Evolutionary conservation across 2,888 invertebrate species (phyloP).

Genomic region (Gibbula magus): DNA sequence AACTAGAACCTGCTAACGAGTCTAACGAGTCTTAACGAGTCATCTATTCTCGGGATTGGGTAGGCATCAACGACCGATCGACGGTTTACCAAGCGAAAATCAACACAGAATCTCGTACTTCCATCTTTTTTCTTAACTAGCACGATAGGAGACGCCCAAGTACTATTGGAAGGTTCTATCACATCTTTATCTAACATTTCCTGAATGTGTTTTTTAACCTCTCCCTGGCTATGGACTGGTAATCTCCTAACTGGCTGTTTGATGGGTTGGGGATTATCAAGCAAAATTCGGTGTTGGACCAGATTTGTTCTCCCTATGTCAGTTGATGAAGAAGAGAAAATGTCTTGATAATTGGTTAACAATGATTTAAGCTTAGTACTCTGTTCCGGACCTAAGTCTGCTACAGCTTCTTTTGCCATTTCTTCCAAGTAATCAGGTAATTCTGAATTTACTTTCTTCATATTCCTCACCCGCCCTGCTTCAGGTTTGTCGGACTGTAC

Average conservation of each 20-base stretch:
- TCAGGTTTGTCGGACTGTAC: no score
- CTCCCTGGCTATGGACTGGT: background rate
- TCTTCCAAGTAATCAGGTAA: background rate
- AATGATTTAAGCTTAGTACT: background rate
- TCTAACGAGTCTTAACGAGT: slow-evolving; percentile 16
- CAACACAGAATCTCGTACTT: slow-evolving; percentile 20
- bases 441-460: background rate
- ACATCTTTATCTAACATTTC: slow-evolving; percentile 19
- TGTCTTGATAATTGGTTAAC: background rate
- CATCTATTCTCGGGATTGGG: no score
- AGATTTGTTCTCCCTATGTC: slow-evolving; percentile 2
- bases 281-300: slow-evolving; percentile 10
- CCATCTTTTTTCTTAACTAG: slow-evolving; percentile 19
- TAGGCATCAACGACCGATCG: slow-evolving; percentile 26
- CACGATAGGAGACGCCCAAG: slow-evolving; percentile 25
- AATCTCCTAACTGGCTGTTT: slow-evolving; percentile 15
- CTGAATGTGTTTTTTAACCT: slow-evolving; percentile 16
- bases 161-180: slow-evolving; percentile 30
- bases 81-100: slow-evolving; percentile 19
- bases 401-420: background rate
- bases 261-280: slow-evolving; percentile 1
- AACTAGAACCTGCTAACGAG: background rate
- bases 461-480: no score
- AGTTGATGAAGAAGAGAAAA: background rate
- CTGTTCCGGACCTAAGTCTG: background rate